Conservation (phyloP, 2,113 vertebrate genomes). For the Triplophysa rosa region DNA sequence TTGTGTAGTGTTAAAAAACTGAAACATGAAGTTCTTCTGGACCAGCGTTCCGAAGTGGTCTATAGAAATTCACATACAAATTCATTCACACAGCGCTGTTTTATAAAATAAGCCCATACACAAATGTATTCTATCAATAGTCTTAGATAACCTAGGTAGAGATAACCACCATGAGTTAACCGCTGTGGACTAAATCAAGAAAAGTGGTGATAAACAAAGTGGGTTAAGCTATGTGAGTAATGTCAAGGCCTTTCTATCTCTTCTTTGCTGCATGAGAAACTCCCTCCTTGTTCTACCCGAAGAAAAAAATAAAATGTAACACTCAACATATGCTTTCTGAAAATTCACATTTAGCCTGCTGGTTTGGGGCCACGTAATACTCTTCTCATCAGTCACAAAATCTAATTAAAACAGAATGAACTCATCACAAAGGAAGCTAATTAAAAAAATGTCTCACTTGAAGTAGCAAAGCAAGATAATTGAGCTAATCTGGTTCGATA, state of each 20-base stretch:
- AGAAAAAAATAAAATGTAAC: background rate
- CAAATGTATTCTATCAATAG: background rate
- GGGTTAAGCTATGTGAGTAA: constrained; percentile 36
- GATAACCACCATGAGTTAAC: background rate
- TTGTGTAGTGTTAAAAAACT: too few species aligned
- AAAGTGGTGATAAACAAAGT: constrained; percentile 17
- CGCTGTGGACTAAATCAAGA: constrained; percentile 1
- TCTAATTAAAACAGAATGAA: constrained; percentile 30
- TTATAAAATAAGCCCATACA: background rate
- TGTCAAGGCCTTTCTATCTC: constrained; percentile 42
- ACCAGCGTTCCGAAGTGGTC: too few species aligned
- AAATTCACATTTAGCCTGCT: background rate
- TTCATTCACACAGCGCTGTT: constrained; percentile 48
- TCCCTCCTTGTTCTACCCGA: background rate
- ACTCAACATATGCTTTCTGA: too few species aligned
- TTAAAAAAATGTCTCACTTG: constrained; percentile 33
- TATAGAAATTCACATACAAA: too few species aligned
- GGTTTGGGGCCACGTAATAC: background rate
- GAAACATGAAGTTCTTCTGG: too few species aligned
- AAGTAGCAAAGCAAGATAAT: constrained; percentile 19
- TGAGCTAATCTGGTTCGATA: constrained; percentile 34
- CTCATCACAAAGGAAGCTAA: constrained; percentile 21
- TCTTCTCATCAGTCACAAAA: constrained; percentile 18
- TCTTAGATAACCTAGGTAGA: background rate
- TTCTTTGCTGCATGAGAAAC: constrained; percentile 19